Percentiles rank a stretch among this genome's conserved stretches.
These are phyloP conservation scores for Saccopteryx leptura DNA, from an alignment of 2,113 vertebrate species.

Conservation along the genomic window DNA sequence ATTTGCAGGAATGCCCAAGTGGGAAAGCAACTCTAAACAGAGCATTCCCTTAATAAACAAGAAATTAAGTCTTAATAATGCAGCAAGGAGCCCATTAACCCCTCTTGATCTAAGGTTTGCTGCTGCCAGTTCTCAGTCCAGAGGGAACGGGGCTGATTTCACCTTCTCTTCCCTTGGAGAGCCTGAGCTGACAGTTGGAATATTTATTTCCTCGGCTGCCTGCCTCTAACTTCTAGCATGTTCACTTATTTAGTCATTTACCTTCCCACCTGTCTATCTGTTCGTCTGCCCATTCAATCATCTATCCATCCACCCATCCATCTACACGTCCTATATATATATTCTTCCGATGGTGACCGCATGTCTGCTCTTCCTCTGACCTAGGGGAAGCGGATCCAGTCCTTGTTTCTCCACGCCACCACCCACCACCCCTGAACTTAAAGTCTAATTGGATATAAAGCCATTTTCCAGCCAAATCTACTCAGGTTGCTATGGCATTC, in stretches of 20 bases:
- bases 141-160: slow-evolving; percentile 72
- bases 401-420: not conserved
- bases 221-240: not conserved
- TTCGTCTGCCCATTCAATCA: not conserved
- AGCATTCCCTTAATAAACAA: slow-evolving; percentile 87
- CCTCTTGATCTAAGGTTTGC: slow-evolving; percentile 84
- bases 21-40: slow-evolving; percentile 86
- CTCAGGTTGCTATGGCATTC: not conserved
- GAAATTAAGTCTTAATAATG: slow-evolving; percentile 91
- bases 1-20: slow-evolving; percentile 87
- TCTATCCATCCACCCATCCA: not conserved
- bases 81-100: slow-evolving; percentile 89
- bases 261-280: not conserved
- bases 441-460: not conserved
- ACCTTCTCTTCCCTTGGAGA: slow-evolving; percentile 63
- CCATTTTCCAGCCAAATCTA: not conserved
- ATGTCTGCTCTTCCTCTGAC: not conserved
- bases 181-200: not conserved
- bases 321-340: not conserved
- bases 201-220: slow-evolving; percentile 40
- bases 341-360: not conserved
- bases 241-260: slow-evolving; percentile 17
- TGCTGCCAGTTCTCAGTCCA: slow-evolving; percentile 73
- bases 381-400: not conserved
- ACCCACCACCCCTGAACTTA: not conserved